Base-by-base conservation (phyloP, 1,140 invertebrate genomes). In the Linepithema humile region DNA sequence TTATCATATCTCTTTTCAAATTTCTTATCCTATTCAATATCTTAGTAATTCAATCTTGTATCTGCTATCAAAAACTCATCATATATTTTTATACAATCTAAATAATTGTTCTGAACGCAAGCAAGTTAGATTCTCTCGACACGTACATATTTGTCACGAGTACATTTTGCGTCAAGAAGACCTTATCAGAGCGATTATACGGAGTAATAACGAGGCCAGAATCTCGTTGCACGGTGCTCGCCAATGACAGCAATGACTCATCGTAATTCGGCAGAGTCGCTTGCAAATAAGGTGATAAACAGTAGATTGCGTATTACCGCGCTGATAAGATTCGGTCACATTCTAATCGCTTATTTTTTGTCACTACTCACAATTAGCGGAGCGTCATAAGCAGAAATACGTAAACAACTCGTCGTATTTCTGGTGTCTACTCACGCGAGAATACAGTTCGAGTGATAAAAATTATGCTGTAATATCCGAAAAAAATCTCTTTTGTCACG, bases 251-350 rank as follows among this genome's bases (percentile, higher is more conserved):
- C 29, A 40, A 64, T 88, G 86, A 88, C 70, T 85, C 62, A 85
- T 88, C 64, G 35, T 26, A 84, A 85, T 88, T 88, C 69, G 70
- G 17, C 50, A 64, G 55, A 88, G 40, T 38, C 85, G 62, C 48
- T 75, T 82, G 74, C 69, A 88, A 88, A 88, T 88, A 85, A 82
- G 32, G 32, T 45, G 83, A 88, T 87, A 80, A 88, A 26, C 65
- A 29, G 17, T 2, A 75, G 74, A 88, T 70, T 48, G 55, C 50
- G 83, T 82, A 83, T 62, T 62, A 80, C 83, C 62, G 60, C 60
- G 4, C 48, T 40, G 82, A 85, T 85, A 90, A 86, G 86, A 90
- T 88, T 90, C 55, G 38, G 29, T 83, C 40, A 45, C 72, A 55
- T 69, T 72, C 53, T 82, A 83, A 84, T 85, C 83, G 23, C 60